phyloP scores from a whole-genome alignment of 2,888 invertebrate genomes.

The Morpho deidamia region DNA sequence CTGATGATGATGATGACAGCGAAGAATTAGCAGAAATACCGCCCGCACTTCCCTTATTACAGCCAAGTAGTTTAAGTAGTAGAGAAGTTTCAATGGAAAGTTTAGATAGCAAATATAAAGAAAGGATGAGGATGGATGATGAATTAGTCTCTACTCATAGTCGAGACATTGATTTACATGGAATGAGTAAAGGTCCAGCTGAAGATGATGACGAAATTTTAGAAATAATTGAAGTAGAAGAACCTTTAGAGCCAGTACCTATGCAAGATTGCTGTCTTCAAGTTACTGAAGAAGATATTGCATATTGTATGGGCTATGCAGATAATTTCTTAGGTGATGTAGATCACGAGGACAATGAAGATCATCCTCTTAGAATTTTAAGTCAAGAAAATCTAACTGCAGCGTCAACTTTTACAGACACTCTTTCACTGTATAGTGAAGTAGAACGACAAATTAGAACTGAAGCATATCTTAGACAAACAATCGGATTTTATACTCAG shows the following conservation, averaged over 20 bases:
- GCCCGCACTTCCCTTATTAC: constrained; percentile 88
- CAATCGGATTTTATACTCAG: constrained; percentile 75
- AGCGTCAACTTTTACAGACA: constrained; percentile 93
- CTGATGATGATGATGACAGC: constrained; percentile 86
- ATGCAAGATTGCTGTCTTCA: constrained; percentile 93
- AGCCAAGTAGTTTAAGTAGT: constrained; percentile 84
- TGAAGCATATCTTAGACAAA: constrained; percentile 78
- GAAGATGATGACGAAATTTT: constrained; percentile 84
- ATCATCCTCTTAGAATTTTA: constrained; percentile 91
- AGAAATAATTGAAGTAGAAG: constrained; percentile 89
- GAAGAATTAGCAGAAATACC: constrained; percentile 88
- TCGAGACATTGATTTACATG: constrained; percentile 69
- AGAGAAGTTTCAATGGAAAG: constrained; percentile 91
- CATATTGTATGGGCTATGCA: constrained; percentile 86
- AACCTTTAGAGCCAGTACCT: constrained; percentile 89
- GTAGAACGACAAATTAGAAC: constrained; percentile 82
- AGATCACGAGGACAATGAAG: constrained; percentile 83
- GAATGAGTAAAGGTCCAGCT: constrained; percentile 63
- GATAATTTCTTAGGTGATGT: constrained; percentile 85
- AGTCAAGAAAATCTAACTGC: constrained; percentile 95
- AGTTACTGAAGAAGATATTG: constrained; percentile 96
- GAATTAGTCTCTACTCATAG: constrained; percentile 76
- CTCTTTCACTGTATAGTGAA: constrained; percentile 81
- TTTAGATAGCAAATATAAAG: constrained; percentile 86
- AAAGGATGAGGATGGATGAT: constrained; percentile 81